Base-by-base conservation (phyloP, 2,797 vertebrate species). In the Columba guinea region DNA sequence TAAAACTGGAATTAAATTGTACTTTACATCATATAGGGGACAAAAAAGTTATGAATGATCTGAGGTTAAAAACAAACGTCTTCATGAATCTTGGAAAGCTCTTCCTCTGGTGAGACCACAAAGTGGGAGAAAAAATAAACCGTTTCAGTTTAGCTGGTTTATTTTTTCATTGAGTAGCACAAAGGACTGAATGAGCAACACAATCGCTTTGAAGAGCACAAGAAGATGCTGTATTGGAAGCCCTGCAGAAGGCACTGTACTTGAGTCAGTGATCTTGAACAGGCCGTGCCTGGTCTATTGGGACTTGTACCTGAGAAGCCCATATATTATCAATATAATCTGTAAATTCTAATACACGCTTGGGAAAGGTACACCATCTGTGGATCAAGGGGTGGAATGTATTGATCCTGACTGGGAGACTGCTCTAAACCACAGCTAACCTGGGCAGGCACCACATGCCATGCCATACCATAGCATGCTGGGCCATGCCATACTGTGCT, bases 401-500 rank as follows among this genome's bases (percentile, higher is more conserved):
- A 52, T 22, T 30, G 34, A 35, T 76, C 27, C 69, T 65, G 20
- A 56, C 15, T 1, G 1, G 27, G 44, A 56, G 23, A 82, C 44
- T 16, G 37, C 15, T 35, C 34, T 15, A 27, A 14, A 51, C 27
- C 2, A 1, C 51, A 91, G 10, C 26, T 34, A 28, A 32, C 28
- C 4, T 3, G 13, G 18, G 55, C 34, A 4, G 4, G n/a, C 22
- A 28, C 26, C 0, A 1, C 26, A 41, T 1, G 17, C 41, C 17
- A 44, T 52, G 51, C 73, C 2, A 2, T 17, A 15, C 17, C 16
- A 44, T 51, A 39, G 58, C 2, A 2, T 44, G 44, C 18, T 20
- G 41, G 16, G 41, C 41, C 41, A 18, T 44, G 41, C 17, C 17
- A 44, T 44, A 41, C 41, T 11, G 48, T 49, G 48, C 51, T 52